phyloP scores from a whole-genome alignment of 2,113 vertebrate species.

The Dromiciops gliroides region DNA sequence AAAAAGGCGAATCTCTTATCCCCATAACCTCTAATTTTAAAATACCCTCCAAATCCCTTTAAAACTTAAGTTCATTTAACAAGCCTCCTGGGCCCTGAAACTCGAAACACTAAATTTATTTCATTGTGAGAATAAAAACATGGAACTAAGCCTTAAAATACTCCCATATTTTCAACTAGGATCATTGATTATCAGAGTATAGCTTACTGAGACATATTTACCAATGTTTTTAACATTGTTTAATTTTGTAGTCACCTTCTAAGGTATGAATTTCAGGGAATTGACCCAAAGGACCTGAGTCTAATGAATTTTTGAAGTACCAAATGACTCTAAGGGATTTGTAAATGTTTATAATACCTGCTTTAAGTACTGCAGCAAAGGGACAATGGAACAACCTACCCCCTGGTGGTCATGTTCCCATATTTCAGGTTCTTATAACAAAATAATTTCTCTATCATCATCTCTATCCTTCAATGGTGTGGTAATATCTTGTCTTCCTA shows the following conservation, averaged over 20 bases:
- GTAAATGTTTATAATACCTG: conserved; percentile 34
- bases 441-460: conserved; percentile 19
- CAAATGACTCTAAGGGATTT: conserved; percentile 43
- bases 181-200: not conserved
- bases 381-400: not conserved
- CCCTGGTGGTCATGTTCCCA: not conserved
- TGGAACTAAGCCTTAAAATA: not conserved
- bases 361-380: conserved; percentile 17
- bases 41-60: conserved; percentile 15
- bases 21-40: not conserved
- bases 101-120: conserved; percentile 27
- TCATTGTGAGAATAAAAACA: conserved; percentile 39
- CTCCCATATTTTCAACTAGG: conserved; percentile 33
- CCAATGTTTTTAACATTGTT: conserved; percentile 36
- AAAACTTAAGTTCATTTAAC: conserved; percentile 39
- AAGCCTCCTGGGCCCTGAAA: conserved; percentile 11
- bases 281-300: not conserved
- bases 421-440: not conserved
- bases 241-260: conserved; percentile 35
- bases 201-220: conserved; percentile 32
- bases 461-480: not conserved
- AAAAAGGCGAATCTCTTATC: conserved; percentile 29
- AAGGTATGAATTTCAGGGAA: conserved; percentile 10
- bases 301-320: conserved; percentile 1
- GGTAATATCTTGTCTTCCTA: not conserved